phyloP scores from a whole-genome alignment of 2,888 invertebrate genomes.

The Chydorus sphaericus region DNA sequence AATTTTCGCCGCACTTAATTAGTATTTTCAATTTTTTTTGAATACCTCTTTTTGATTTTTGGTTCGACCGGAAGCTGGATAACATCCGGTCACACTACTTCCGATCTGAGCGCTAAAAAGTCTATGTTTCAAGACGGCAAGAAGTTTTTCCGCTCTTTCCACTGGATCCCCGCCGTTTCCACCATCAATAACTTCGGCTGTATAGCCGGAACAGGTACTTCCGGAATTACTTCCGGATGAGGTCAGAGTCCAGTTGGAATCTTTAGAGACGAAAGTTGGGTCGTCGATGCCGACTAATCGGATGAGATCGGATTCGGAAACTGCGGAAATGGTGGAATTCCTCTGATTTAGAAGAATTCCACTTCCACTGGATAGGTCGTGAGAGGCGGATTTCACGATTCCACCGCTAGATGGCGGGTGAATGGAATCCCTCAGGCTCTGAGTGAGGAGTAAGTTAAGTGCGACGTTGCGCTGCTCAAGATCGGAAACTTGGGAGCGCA shows the following conservation, averaged over 20 bases:
- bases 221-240: neutral
- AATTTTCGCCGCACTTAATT: too few relatives aligned
- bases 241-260: conserved; percentile 4
- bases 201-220: neutral
- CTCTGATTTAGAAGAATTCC: too few relatives aligned
- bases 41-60: too few relatives aligned
- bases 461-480: conserved; percentile 62
- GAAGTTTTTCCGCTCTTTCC: conserved; percentile 1
- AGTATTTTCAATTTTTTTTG: too few relatives aligned
- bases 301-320: neutral
- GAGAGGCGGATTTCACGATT: conserved; percentile 20
- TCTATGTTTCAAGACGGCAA: conserved; percentile 8
- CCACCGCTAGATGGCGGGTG: neutral
- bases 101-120: conserved; percentile 6
- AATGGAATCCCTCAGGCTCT: conserved; percentile 3
- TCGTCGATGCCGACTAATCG: too few relatives aligned
- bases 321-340: conserved; percentile 4
- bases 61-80: too few relatives aligned
- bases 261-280: conserved; percentile 6
- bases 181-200: neutral
- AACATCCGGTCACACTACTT: too few relatives aligned
- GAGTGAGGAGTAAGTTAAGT: conserved; percentile 40
- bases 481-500: conserved; percentile 58
- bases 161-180: neutral
- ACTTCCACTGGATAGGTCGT: too few relatives aligned